Percentiles rank a stretch among this genome's conserved stretches.
Evolutionary conservation across 2,113 vertebrate species (phyloP).

Genomic region (Lophius piscatorius): DNA sequence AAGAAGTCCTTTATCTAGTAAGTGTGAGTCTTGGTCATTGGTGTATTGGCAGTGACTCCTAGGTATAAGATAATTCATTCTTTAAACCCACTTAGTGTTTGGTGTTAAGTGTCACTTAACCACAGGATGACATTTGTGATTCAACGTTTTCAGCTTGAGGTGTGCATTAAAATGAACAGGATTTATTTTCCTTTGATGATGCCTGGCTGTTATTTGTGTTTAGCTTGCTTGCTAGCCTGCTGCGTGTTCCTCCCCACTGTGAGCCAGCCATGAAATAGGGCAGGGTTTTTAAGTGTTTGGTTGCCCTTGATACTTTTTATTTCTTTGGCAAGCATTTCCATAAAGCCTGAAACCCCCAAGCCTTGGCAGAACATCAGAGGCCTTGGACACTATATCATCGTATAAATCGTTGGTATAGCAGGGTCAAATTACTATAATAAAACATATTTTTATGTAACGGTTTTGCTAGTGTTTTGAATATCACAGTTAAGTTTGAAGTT

Average conservation of each 20-base stretch:
- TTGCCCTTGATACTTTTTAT: slow-evolving; percentile 47
- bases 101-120: slow-evolving; percentile 25
- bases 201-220: slow-evolving; percentile 65
- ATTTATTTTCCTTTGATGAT: slow-evolving; percentile 62
- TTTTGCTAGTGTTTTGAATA: not conserved
- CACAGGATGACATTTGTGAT: slow-evolving; percentile 42
- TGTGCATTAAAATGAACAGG: slow-evolving; percentile 62
- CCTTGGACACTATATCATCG: not conserved
- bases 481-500: not conserved
- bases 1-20: slow-evolving; percentile 17
- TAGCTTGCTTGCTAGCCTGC: slow-evolving; percentile 66
- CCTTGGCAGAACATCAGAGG: slow-evolving; percentile 3
- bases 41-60: slow-evolving; percentile 23
- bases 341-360: not conserved
- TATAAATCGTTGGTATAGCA: not conserved
- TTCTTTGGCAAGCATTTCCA: slow-evolving; percentile 18
- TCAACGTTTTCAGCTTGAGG: slow-evolving; percentile 36
- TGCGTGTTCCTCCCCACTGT: slow-evolving; percentile 47
- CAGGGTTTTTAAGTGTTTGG: slow-evolving; percentile 42
- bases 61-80: slow-evolving; percentile 22
- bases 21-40: slow-evolving; percentile 10
- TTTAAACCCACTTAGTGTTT: slow-evolving; percentile 33
- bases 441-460: not conserved
- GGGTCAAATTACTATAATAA: not conserved
- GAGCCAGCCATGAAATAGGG: slow-evolving; percentile 38